Evolutionary conservation across 2,888 invertebrate genomes (phyloP).

Genomic region (Drosophila parthenogenetica): DNA sequence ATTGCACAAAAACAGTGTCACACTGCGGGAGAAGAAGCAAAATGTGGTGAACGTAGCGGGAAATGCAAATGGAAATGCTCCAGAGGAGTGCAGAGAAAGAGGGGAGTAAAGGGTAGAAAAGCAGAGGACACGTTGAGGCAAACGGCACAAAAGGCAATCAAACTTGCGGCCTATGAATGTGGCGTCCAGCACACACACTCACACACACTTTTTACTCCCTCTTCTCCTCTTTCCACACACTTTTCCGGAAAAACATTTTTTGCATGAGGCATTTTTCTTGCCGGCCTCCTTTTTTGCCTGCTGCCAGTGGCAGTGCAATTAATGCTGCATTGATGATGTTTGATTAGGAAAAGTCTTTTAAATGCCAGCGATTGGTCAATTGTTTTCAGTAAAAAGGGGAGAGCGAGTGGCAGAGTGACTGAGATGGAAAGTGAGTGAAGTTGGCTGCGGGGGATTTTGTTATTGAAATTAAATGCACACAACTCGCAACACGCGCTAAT

Average conservation of each 20-base stretch:
- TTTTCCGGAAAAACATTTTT: not conserved
- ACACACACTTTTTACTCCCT: conserved; percentile 8
- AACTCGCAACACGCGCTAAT: conserved; percentile 67
- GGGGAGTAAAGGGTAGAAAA: not conserved
- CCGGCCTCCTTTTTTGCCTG: not conserved
- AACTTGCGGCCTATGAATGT: conserved; percentile 67
- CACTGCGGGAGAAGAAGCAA: conserved; percentile 17
- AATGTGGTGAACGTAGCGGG: not conserved
- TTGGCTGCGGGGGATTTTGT: conserved; percentile 34
- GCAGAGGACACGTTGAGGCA: not conserved
- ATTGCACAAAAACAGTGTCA: conserved; percentile 71
- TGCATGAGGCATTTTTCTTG: conserved; percentile 18
- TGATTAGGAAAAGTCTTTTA: conserved; percentile 54
- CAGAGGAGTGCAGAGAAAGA: not conserved
- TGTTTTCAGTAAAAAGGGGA: not conserved
- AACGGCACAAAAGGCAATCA: conserved; percentile 69
- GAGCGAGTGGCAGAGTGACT: not conserved
- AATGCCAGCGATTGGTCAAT: conserved; percentile 23
- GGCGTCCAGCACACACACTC: not conserved
- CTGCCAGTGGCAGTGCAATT: conserved; percentile 45
- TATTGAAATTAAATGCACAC: conserved; percentile 68
- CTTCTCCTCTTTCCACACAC: not conserved
- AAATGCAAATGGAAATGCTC: not conserved
- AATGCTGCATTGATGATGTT: conserved; percentile 61
- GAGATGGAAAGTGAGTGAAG: not conserved